These are phyloP conservation scores for Pipistrellus pygmaeus DNA, from an alignment of 2,797 vertebrate genomes.

Conservation along the genomic window DNA sequence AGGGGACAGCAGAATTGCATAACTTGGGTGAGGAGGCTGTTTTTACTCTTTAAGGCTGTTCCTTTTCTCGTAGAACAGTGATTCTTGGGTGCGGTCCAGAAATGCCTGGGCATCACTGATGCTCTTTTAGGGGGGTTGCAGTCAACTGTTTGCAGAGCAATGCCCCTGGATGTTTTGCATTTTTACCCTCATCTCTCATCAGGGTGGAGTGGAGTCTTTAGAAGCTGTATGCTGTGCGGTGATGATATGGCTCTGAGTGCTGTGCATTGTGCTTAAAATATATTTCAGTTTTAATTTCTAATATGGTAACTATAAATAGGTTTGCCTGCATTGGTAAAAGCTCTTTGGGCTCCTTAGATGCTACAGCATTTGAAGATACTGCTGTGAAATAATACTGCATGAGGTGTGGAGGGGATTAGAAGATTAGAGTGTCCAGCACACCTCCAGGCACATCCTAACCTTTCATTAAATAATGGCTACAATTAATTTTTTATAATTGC, in stretches of 20 bases:
- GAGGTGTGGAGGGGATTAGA: neutral
- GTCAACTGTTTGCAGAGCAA: neutral
- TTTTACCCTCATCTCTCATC: neutral
- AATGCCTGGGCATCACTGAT: neutral
- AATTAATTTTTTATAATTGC: neutral
- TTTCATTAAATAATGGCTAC: neutral
- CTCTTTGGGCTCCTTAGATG: neutral
- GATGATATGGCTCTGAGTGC: neutral
- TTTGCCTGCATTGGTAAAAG: neutral
- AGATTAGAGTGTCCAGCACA: neutral
- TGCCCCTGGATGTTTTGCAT: neutral
- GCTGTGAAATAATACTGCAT: neutral
- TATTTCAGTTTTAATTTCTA: conserved; percentile 44
- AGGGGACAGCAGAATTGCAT: neutral
- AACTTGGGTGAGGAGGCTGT: neutral
- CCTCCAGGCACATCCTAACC: neutral
- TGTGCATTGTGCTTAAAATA: neutral
- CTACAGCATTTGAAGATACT: neutral
- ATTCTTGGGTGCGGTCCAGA: neutral
- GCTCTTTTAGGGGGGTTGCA: neutral
- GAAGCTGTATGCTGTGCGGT: neutral
- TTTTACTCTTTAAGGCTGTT: neutral
- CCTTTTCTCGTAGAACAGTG: neutral
- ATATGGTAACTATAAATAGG: neutral
- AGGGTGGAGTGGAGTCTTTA: neutral